phyloP scores from a whole-genome alignment of 1,140 invertebrate species.

The Copidosoma floridanum region DNA sequence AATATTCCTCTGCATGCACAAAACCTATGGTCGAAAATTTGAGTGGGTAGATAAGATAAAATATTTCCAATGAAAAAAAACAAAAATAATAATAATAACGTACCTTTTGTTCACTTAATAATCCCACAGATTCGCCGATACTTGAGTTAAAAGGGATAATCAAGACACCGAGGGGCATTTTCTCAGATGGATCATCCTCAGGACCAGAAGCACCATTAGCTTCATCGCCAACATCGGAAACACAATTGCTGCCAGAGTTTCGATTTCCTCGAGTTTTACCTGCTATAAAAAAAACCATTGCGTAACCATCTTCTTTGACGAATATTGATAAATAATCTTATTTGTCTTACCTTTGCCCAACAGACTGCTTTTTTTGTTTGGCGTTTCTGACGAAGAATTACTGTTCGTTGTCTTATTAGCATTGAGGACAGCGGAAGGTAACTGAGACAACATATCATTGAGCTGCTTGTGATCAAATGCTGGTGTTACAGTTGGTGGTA shows the following conservation, averaged over 20 bases:
- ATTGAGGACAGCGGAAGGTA: slow-evolving; percentile 36
- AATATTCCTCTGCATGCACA: slow-evolving; percentile 51
- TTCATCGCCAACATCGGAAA: slow-evolving; percentile 47
- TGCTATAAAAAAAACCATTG: slow-evolving; percentile 27
- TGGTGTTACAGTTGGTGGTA: neutral
- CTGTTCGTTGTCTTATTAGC: slow-evolving; percentile 36
- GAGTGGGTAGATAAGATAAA: no score
- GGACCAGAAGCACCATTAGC: slow-evolving; percentile 44
- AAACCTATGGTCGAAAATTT: slow-evolving; percentile 45
- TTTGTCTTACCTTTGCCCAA: slow-evolving; percentile 50
- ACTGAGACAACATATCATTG: slow-evolving; percentile 44
- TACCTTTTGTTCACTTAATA: slow-evolving; percentile 74
- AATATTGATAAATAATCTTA: no score
- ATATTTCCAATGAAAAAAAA: neutral
- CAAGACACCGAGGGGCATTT: slow-evolving; percentile 60
- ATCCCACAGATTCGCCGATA: slow-evolving; percentile 63
- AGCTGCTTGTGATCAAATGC: slow-evolving; percentile 43
- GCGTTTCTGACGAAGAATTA: slow-evolving; percentile 40
- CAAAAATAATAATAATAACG: neutral
- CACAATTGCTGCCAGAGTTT: slow-evolving; percentile 31
- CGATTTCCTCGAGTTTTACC: slow-evolving; percentile 38
- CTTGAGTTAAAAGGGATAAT: slow-evolving; percentile 65
- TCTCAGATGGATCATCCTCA: slow-evolving; percentile 48
- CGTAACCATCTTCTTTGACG: neutral
- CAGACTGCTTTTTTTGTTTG: slow-evolving; percentile 41